Evolutionary conservation across 2,888 invertebrate genomes (phyloP), one percentile per base, ranked within the genome.

Genomic region (Leistus spinibarbis): DNA sequence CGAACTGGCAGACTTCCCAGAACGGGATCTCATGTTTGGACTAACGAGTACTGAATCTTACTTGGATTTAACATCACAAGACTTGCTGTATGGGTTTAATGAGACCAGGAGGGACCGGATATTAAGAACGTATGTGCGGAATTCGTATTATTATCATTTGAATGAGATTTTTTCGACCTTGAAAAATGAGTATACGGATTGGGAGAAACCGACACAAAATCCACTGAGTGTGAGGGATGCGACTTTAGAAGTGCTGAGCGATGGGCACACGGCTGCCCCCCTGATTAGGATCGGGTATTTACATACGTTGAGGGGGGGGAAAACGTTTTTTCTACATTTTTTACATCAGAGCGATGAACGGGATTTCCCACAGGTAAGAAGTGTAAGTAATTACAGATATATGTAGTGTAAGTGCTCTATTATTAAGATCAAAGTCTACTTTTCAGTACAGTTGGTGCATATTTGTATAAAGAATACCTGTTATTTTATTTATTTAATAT

Each of bases 141-240:
- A 98, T 87, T 93, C 97, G 76, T 98, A 95, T 87, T 93, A 94
- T 84, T 98, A 94, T 87, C 98, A 98, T 86, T 90, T 97, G 80
- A 96, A 96, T 86, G 97, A 98, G 88, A 96, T 96, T 83, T 95
- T 95, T 86, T 96, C 97, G 69, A 96, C 97, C 70, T 89, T 98
- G 80, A 89, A 89, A 85, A 97, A 98, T 85, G 97, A 98, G 86
- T 98, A 98, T 86, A 97, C 97, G 76, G 97, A 98, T 86, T 98
- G 98, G 97, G 96, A 95, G 85, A 91, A 92, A 81, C 93, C 95
- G 1, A 92, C 95, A 79, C 93, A 95, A 82, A 95, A 94, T 85
- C 94, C 95, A 78, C 89, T 93, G 82, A 93, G 93, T 84, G 95
- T 95, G 78, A 91, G 95, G 81, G 97, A 93, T 84, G 95, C 92